Base-by-base conservation (phyloP, 2,113 vertebrate species). In the Semicossyphus pulcher region DNA sequence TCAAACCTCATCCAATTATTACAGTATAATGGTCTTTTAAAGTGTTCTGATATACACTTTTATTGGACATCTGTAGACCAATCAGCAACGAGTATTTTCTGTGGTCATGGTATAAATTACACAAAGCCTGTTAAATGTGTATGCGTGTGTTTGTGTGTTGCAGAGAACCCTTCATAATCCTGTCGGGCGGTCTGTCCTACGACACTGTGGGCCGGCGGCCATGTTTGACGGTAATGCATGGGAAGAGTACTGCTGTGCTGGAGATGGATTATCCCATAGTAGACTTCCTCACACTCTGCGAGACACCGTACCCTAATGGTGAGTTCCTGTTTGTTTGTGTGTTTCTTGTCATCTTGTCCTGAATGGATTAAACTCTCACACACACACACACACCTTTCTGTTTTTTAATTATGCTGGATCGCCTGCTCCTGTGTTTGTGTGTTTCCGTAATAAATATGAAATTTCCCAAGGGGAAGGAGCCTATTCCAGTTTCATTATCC, bases 251-350 rank as follows among this genome's bases (percentile, higher is more conserved):
- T 9, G 97, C 98, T 45, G 98, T 99, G 60, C 92, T 99, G 84
- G 97, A 99, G 94, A 99, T 99, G 98, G 98, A 99, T 94, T 99
- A 99, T 86, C 96, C 96, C 5, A 98, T 99, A 79, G 98, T 99
- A 85, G 98, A 99, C 90, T 99, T 99, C 87, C 95, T 99, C 89
- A 99, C 98, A 0, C 94, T 99, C 5, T 99, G 98, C 93, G 98
- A 99, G 94, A 99, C 98, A 21, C 98, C 98, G 1, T 99, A 99
- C 89, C 90, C 97, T 72, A 99, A 97, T 36, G 98, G 98, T 98
- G 88, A 79, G 94, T 77, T 25, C 36, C 12, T 49, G 0, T 58
- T 16, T 29, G 16, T 26, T 10, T 47, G 29, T 23, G 5, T 73
- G 31, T n/a, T n/a, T 25, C 16, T 31, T 37, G 5, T 60, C 9